A percentile compares a stretch with the other conserved stretches of the same genome.
Conservation (phyloP, 1,140 invertebrate genomes). For the Eurosta solidaginis region DNA sequence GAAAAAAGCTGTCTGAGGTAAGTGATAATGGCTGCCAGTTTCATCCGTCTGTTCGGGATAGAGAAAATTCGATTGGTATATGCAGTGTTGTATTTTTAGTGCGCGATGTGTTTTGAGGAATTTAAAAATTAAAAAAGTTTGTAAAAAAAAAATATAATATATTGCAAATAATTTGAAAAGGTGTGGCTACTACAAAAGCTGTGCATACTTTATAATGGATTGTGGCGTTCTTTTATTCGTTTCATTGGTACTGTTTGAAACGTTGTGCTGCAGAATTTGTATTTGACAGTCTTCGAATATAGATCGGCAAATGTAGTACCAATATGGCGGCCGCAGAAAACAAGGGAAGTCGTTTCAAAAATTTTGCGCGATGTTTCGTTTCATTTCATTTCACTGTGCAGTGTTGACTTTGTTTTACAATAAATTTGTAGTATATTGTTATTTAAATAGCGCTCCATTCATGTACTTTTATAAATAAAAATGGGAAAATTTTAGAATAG, state of each 20-base stretch:
- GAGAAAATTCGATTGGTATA: constrained; percentile 8
- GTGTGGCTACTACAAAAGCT: not conserved
- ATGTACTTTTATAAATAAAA: too few species aligned
- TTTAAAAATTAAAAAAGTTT: not conserved
- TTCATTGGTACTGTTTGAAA: not conserved
- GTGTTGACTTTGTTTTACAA: not conserved
- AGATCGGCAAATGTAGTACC: not conserved
- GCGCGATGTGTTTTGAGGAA: not conserved
- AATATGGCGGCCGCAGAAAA: not conserved
- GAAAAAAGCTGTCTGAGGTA: constrained; percentile 59
- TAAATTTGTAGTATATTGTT: not conserved
- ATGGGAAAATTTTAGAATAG: too few species aligned
- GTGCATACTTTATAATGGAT: not conserved
- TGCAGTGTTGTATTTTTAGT: constrained; percentile 27
- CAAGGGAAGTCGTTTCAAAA: not conserved
- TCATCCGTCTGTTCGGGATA: constrained; percentile 8
- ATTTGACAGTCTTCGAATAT: not conserved
- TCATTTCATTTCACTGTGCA: not conserved
- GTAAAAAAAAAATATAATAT: too few species aligned
- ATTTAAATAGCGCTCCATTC: not conserved
- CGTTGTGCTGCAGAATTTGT: not conserved
- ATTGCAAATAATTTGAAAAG: not conserved
- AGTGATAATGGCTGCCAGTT: constrained; percentile 28
- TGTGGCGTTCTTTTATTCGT: not conserved
- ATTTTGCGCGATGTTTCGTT: not conserved